Percentiles rank a stretch among this genome's conserved stretches.
phyloP scores from a whole-genome alignment of 2,113 vertebrate species.

The Sceloporus undulatus region DNA sequence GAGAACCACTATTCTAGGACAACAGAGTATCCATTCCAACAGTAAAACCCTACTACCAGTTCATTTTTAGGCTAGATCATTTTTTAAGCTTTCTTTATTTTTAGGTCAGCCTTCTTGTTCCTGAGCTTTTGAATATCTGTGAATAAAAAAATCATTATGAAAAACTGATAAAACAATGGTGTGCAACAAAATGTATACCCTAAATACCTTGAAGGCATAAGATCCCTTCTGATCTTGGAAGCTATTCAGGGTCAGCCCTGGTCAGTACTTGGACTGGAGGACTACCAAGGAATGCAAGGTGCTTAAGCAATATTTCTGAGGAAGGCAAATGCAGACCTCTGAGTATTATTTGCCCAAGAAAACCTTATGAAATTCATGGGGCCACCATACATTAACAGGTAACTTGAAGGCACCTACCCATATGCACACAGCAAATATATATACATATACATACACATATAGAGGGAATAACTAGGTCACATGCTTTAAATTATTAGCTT shows the following conservation, averaged over 20 bases:
- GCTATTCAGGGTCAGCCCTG: too few species aligned
- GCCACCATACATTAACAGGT: too few species aligned
- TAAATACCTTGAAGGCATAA: too few species aligned
- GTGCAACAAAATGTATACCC: background rate
- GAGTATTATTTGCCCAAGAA: too few species aligned
- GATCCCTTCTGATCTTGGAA: too few species aligned
- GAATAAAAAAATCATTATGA: background rate
- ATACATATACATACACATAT: background rate
- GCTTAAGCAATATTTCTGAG: too few species aligned
- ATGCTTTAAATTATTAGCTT: slow-evolving; percentile 1
- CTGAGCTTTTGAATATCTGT: background rate
- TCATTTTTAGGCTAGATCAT: background rate
- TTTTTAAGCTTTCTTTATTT: background rate
- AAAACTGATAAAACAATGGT: background rate
- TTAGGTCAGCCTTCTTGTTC: background rate
- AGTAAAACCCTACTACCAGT: background rate
- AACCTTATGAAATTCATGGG: too few species aligned
- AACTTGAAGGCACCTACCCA: too few species aligned
- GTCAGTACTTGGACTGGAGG: too few species aligned
- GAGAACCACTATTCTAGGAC: background rate
- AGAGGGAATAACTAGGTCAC: background rate
- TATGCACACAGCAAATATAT: too few species aligned
- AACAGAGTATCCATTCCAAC: background rate
- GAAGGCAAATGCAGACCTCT: too few species aligned
- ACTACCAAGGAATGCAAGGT: too few species aligned